phyloP scores from a whole-genome alignment of 2,888 invertebrate genomes.

The Leptopilina myrica region DNA sequence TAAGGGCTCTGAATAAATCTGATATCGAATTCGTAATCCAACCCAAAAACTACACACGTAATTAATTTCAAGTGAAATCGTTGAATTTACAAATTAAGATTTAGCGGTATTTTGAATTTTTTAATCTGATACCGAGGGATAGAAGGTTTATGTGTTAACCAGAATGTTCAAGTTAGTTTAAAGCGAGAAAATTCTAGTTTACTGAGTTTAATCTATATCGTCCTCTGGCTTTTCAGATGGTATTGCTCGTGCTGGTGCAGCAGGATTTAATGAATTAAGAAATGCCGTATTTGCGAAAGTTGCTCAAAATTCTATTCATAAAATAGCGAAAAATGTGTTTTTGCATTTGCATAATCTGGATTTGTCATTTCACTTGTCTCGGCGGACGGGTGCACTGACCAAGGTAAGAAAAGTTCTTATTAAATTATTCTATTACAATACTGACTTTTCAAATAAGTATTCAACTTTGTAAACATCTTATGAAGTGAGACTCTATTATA shows the following conservation, averaged over 20 bases:
- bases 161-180: too few species aligned
- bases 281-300: conserved; percentile 99
- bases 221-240: conserved; percentile 84
- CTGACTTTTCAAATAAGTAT: conserved; percentile 39
- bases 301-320: conserved; percentile 96
- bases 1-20: too few species aligned
- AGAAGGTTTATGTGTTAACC: too few species aligned
- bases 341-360: conserved; percentile 96
- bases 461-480: conserved; percentile 8
- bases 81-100: too few species aligned
- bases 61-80: too few species aligned
- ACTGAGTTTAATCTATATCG: too few species aligned
- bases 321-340: conserved; percentile 96
- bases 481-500: conserved; percentile 70
- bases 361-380: conserved; percentile 93
- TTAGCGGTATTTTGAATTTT: too few species aligned
- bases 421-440: too few species aligned
- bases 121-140: too few species aligned
- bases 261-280: conserved; percentile 95
- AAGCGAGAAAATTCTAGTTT: too few species aligned
- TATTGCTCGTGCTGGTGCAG: conserved; percentile 91
- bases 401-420: conserved; percentile 80
- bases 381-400: conserved; percentile 96
- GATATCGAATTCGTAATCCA: too few species aligned
- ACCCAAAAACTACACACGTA: too few species aligned